These are phyloP conservation scores for Leptopilina myrica DNA, from an alignment of 2,888 invertebrate genomes.

Conservation along the genomic window DNA sequence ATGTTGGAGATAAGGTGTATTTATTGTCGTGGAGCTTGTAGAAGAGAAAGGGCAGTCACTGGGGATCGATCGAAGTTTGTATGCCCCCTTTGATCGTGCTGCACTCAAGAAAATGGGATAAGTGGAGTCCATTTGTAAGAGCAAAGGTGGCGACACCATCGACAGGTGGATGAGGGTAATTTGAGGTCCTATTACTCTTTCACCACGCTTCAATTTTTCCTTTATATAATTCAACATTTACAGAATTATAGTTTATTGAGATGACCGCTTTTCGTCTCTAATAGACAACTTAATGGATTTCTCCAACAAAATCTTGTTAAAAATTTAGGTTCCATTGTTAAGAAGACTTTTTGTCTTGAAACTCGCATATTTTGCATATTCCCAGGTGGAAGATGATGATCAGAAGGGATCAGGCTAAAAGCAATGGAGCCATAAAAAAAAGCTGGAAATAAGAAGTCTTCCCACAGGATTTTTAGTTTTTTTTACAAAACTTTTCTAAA, in stretches of 20 bases:
- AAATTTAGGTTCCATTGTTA: too few relatives aligned
- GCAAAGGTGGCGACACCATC: constrained; percentile 28
- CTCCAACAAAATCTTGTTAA: too few relatives aligned
- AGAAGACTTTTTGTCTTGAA: too few relatives aligned
- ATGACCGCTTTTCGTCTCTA: too few relatives aligned
- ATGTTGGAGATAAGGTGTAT: constrained; percentile 52
- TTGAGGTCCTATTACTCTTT: constrained; percentile 12
- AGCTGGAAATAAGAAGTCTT: too few relatives aligned
- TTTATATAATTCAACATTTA: background rate
- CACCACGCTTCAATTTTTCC: background rate
- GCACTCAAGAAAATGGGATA: constrained; percentile 63
- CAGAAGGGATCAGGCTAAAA: too few relatives aligned
- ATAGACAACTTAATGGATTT: too few relatives aligned
- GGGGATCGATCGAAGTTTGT: constrained; percentile 49
- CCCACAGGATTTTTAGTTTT: too few relatives aligned
- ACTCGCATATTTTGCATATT: too few relatives aligned
- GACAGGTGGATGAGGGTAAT: constrained; percentile 12
- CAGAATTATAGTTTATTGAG: background rate
- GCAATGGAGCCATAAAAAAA: too few relatives aligned
- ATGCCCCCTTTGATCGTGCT: constrained; percentile 46
- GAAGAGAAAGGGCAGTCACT: constrained; percentile 44
- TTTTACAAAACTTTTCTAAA: too few relatives aligned
- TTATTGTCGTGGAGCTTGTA: constrained; percentile 43
- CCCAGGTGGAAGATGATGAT: too few relatives aligned
- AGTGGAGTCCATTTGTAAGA: constrained; percentile 58